Conservation (phyloP, 2,797 vertebrate species). For the Gallinago nigripennis region DNA sequence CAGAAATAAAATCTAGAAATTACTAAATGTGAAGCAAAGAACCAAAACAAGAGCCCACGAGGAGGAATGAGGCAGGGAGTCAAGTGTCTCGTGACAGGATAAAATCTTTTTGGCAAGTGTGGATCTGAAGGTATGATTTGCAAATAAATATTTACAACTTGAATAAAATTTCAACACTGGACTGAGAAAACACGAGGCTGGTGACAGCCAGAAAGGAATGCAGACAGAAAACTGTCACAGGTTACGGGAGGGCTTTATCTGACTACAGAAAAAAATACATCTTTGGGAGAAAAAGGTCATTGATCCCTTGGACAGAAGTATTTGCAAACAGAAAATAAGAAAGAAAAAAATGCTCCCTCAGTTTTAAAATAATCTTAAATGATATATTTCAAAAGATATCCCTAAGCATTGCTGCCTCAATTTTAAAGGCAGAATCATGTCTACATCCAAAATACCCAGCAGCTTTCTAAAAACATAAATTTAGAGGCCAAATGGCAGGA, state of each 20-base stretch:
- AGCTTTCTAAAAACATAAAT: not conserved
- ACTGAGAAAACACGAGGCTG: not conserved
- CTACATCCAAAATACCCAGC: not conserved
- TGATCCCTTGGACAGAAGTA: not conserved
- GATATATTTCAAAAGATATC: not conserved
- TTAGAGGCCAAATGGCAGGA: not conserved
- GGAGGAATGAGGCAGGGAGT: not conserved
- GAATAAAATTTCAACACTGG: conserved; percentile 41
- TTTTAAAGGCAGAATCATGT: not conserved
- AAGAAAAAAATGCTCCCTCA: not conserved
- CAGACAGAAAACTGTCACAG: not conserved
- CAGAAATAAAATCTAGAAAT: not conserved
- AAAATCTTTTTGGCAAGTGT: conserved; percentile 43
- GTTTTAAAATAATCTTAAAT: not conserved
- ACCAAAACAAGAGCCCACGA: not conserved
- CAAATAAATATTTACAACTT: conserved; percentile 53
- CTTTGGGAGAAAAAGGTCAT: not conserved
- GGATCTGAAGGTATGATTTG: conserved; percentile 6
- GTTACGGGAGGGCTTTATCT: not conserved
- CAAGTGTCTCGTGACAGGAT: conserved; percentile 15
- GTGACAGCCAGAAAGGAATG: conserved; percentile 14
- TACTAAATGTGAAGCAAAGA: not conserved
- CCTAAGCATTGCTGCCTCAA: not conserved
- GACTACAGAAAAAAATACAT: not conserved
- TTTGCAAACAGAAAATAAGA: not conserved